phyloP scores from a whole-genome alignment of 92 coral and sea anemone genomes.

The Parazoanthus atlanticus region DNA sequence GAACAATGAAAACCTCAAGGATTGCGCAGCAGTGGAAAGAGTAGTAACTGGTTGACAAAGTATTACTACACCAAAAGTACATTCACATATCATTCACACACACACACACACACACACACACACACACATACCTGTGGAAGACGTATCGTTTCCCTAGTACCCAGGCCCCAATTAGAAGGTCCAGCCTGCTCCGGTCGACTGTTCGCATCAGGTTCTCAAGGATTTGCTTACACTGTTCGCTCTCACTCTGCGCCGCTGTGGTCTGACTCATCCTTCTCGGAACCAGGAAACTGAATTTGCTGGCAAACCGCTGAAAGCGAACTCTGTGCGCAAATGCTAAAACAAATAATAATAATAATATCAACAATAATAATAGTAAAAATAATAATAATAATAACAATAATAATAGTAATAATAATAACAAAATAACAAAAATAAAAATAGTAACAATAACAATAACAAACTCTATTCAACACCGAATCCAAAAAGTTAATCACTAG shows the following conservation, averaged over 20 bases:
- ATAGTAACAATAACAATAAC: too few species aligned
- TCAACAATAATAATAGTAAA: too few species aligned
- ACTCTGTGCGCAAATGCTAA: constrained; percentile 79
- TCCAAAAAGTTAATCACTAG: too few species aligned
- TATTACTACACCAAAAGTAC: neutral
- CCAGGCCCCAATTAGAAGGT: constrained; percentile 67
- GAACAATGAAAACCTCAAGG: neutral
- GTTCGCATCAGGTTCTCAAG: constrained; percentile 59
- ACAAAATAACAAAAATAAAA: too few species aligned
- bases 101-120: neutral
- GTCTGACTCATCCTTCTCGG: constrained; percentile 48
- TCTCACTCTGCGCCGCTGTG: constrained; percentile 55
- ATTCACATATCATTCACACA: neutral
- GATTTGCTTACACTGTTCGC: constrained; percentile 74
- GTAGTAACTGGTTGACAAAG: neutral
- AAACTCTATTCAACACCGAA: too few species aligned
- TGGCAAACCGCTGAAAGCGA: constrained; percentile 71
- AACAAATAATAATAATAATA: constrained; percentile 7
- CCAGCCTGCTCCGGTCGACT: constrained; percentile 49
- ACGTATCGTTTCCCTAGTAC: constrained; percentile 71
- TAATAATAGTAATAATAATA: too few species aligned
- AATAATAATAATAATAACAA: too few species aligned
- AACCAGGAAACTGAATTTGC: constrained; percentile 64
- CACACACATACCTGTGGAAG: constrained; percentile 64
- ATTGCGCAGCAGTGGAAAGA: neutral